A percentile compares a stretch with the other conserved stretches of the same genome.
Conservation (phyloP, 1,140 invertebrate species). For the Homarus americanus region DNA sequence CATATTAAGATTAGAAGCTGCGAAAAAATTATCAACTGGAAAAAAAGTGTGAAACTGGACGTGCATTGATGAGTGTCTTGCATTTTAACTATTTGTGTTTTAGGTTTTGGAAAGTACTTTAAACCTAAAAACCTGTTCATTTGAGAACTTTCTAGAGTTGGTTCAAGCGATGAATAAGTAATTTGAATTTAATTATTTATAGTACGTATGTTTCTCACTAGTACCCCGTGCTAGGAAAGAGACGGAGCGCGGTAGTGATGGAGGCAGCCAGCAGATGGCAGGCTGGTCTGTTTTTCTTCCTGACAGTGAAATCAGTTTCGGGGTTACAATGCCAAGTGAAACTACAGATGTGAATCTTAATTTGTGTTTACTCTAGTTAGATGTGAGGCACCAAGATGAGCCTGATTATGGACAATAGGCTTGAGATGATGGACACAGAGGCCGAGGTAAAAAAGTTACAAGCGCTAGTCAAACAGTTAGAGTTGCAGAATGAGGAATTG, state of each 20-base stretch:
- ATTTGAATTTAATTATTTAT: neutral
- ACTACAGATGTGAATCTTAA: constrained; percentile 36
- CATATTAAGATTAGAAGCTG: neutral
- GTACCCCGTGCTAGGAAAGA: neutral
- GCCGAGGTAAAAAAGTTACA: constrained; percentile 79
- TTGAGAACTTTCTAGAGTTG: neutral
- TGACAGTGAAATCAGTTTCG: constrained; percentile 57
- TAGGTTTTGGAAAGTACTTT: neutral
- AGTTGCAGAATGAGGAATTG: constrained; percentile 78
- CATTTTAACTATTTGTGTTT: neutral
- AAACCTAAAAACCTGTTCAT: neutral
- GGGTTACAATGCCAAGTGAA: constrained; percentile 53
- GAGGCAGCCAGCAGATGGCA: constrained; percentile 43
- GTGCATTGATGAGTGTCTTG: no score
- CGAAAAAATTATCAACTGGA: no score
- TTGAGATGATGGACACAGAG: constrained; percentile 77
- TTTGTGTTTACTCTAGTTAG: neutral
- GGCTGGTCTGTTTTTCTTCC: constrained; percentile 50
- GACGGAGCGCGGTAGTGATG: neutral
- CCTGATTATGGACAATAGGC: constrained; percentile 74
- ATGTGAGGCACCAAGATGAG: constrained; percentile 43
- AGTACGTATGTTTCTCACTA: neutral
- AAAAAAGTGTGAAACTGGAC: no score
- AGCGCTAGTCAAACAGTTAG: constrained; percentile 78
- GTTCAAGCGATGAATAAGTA: neutral